Conservation (phyloP, 2,797 vertebrate genomes). For the Lepus townsendii region DNA sequence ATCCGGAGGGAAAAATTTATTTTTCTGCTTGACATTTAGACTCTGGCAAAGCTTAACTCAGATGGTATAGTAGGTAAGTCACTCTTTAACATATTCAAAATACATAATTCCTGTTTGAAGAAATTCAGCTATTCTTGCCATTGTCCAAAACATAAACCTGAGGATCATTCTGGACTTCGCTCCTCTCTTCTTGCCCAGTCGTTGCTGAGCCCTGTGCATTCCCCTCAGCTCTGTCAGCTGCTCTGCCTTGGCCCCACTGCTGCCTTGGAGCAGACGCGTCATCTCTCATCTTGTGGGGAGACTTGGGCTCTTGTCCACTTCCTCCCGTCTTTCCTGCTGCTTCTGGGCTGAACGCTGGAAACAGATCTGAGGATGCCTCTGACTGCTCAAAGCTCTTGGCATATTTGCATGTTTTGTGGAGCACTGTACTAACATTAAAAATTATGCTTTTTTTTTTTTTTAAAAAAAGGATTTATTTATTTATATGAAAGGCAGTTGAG, state of each 20-base stretch:
- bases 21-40: slow-evolving; percentile 18
- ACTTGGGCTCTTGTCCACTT: background rate
- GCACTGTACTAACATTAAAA: background rate
- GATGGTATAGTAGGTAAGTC: background rate
- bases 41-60: background rate
- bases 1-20: background rate
- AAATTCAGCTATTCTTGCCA: background rate
- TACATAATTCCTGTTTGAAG: background rate
- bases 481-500: no score
- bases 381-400: slow-evolving; percentile 19
- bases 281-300: slow-evolving; percentile 1
- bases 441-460: background rate
- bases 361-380: background rate
- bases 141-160: background rate
- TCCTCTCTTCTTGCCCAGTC: background rate
- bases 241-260: background rate
- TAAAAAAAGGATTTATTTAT: no score
- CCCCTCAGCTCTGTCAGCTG: background rate
- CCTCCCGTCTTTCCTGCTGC: background rate
- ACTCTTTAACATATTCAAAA: slow-evolving; percentile 19
- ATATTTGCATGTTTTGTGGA: slow-evolving; percentile 52
- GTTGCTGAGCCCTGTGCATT: background rate
- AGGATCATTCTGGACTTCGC: background rate
- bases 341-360: background rate
- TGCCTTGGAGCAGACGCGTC: background rate